Conservation (phyloP, 2,113 vertebrate species). For the Crotalus helleri region DNA sequence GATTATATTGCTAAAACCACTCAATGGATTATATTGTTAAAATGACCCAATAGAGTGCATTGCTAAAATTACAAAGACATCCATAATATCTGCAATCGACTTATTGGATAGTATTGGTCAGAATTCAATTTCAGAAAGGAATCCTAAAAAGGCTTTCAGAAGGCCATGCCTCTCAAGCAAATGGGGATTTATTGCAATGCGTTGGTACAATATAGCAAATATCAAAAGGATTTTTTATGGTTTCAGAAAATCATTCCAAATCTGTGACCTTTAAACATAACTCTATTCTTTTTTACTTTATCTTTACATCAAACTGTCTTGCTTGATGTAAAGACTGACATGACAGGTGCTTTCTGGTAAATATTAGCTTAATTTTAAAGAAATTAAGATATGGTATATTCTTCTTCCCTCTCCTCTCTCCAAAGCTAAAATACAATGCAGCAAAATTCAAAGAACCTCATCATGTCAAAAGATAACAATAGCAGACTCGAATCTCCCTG, state of each 20-base stretch:
- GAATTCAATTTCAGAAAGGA: neutral
- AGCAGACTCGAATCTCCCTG: neutral
- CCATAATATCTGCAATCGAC: neutral
- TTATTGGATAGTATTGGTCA: neutral
- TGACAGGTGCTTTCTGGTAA: neutral
- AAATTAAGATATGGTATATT: neutral
- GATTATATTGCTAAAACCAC: neutral
- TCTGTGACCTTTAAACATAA: neutral
- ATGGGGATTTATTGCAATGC: neutral
- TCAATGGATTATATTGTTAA: neutral
- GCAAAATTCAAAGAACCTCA: neutral
- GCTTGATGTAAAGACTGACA: neutral
- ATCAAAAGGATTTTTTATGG: neutral
- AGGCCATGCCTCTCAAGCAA: neutral
- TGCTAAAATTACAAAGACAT: neutral
- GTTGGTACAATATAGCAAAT: neutral
- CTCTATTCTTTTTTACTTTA: neutral
- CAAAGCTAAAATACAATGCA: neutral
- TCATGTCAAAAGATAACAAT: neutral
- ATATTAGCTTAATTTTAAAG: neutral
- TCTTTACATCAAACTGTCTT: neutral
- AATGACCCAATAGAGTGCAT: neutral
- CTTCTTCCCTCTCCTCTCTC: neutral
- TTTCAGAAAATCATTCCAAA: neutral
- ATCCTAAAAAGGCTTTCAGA: neutral